Base-by-base conservation (phyloP, 2,888 invertebrate genomes). In the Zhuqinia jingwanae region DNA sequence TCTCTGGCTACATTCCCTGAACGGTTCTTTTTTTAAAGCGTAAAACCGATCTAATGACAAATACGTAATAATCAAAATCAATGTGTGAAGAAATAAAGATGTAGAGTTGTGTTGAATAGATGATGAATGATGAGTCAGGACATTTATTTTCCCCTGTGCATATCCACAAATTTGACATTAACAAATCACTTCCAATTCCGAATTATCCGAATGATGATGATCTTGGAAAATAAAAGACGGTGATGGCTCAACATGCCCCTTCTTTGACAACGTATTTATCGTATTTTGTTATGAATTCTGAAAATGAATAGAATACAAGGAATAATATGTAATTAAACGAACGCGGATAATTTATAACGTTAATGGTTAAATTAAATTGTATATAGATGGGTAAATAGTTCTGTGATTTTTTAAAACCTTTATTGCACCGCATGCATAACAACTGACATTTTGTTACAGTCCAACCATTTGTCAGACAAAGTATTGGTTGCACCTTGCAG, bases 391-490 rank as follows among this genome's bases (percentile, higher is more conserved):
- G n/a, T n/a, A n/a, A n/a, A n/a, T n/a, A n/a, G n/a, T n/a, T n/a
- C n/a, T n/a, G n/a, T n/a, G n/a, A n/a, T n/a, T n/a, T n/a, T n/a
- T n/a, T n/a, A n/a, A n/a, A n/a, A 89, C 89, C 87, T 83, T 60
- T 50, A 50, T 90, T 90, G 56, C 90, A 90, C 36, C 88, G 77
- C 90, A 90, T 90, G 25, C 90, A 89, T 11, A 89, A 50, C 0
- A 89, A 60, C 45, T 90, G 90, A 53, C 90, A 90, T 15, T 42
- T 86, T 27, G 88, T 90, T 3, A 89, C 90, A 11, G 89, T 89
- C 89, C 89, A 90, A 5, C 89, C 89, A 78, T 89, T 90, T 17
- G 60, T 76, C 20, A 90, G 77, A 53, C 90, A 90, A 11, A 89
- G 58, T 10, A 53, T 45, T 2, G 63, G 63, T 56, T 87, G 70